phyloP scores from a whole-genome alignment of 2,888 invertebrate species.

The Cephus pygmeus region DNA sequence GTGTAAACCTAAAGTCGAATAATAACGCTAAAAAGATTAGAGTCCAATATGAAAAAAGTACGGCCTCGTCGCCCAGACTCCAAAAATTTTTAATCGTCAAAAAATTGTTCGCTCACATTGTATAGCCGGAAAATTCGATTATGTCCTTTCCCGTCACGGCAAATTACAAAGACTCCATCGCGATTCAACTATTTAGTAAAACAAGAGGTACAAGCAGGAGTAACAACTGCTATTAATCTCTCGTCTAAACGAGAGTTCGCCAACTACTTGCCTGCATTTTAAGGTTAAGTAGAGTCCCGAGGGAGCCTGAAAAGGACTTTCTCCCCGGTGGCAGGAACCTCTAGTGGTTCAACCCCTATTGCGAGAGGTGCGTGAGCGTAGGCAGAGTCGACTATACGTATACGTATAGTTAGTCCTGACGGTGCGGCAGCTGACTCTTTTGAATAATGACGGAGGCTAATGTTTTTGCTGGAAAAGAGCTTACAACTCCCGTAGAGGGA shows the following conservation, averaged over 20 bases:
- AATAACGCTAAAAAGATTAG: too few species aligned
- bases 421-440: conserved; percentile 1
- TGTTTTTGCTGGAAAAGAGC: not conserved
- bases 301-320: not conserved
- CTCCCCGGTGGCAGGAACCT: conserved; percentile 3
- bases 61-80: too few species aligned
- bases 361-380: too few species aligned
- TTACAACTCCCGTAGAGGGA: too few species aligned
- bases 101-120: too few species aligned
- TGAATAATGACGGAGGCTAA: conserved; percentile 3
- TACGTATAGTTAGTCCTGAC: not conserved
- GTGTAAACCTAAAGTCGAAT: too few species aligned
- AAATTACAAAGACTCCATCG: too few species aligned
- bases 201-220: not conserved
- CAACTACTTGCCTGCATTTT: conserved; percentile 1
- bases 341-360: not conserved
- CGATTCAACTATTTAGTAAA: conserved; percentile 4
- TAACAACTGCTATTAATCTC: conserved; percentile 6
- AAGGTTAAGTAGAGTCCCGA: conserved; percentile 4
- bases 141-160: too few species aligned
- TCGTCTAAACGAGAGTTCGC: conserved; percentile 1
- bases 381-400: too few species aligned
- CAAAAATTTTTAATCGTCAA: too few species aligned
- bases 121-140: too few species aligned
- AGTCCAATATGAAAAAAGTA: too few species aligned